phyloP scores from a whole-genome alignment of 2,888 invertebrate species.

The Heliconius cydno region DNA sequence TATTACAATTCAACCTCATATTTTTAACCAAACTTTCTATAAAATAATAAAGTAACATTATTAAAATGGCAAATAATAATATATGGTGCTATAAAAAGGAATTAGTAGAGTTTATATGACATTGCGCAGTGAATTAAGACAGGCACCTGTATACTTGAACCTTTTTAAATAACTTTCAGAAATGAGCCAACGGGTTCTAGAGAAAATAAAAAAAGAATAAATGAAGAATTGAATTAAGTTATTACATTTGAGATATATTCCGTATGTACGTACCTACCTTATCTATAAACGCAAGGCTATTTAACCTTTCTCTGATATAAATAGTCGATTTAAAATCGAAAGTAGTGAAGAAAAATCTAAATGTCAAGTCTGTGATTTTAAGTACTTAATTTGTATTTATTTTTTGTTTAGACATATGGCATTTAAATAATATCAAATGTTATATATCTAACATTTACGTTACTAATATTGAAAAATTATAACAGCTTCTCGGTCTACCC shows the following conservation, averaged over 20 bases:
- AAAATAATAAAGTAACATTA: too few species aligned
- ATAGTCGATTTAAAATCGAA: conserved; percentile 17
- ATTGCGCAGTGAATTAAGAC: conserved; percentile 1
- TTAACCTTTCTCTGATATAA: conserved; percentile 2
- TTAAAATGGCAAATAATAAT: too few species aligned
- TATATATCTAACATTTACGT: neutral
- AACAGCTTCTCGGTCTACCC: too few species aligned
- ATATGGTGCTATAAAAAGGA: neutral
- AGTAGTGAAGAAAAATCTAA: conserved; percentile 5
- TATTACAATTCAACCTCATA: too few species aligned
- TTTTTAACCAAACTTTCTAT: too few species aligned
- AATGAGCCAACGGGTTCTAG: too few species aligned
- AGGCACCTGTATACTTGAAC: neutral
- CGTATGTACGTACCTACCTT: neutral
- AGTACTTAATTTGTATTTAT: neutral
- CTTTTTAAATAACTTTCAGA: too few species aligned
- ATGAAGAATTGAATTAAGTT: too few species aligned
- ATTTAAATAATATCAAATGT: conserved; percentile 1
- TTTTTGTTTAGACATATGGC: neutral
- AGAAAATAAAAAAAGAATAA: too few species aligned
- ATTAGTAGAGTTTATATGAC: neutral
- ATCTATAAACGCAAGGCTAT: conserved; percentile 10
- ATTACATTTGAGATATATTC: too few species aligned
- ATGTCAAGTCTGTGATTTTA: conserved; percentile 13
- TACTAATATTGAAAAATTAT: neutral